Conservation (phyloP, 92 coral and sea anemone species). For the Zoanthus solanderi region DNA sequence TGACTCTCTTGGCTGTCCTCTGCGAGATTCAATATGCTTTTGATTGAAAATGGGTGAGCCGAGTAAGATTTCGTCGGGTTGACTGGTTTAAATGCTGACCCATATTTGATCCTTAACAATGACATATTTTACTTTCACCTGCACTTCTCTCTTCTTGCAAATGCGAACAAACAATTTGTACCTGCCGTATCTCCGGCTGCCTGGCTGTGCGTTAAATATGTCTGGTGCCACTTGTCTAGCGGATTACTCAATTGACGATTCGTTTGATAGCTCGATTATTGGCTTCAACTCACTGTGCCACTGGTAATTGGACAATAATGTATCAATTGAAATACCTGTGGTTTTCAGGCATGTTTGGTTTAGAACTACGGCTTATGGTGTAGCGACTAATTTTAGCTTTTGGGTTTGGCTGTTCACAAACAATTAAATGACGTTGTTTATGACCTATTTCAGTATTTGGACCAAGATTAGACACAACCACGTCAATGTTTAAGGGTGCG, state of each 20-base stretch:
- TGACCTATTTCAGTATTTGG: not conserved
- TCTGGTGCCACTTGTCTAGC: constrained; percentile 46
- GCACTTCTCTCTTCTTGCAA: not conserved
- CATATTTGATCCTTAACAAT: constrained; percentile 44
- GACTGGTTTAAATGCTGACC: constrained; percentile 45
- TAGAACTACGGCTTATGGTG: not conserved
- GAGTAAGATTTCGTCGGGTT: constrained; percentile 34
- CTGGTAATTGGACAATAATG: constrained; percentile 22
- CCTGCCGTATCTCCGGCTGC: constrained; percentile 37
- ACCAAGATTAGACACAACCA: not conserved
- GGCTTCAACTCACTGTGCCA: not conserved
- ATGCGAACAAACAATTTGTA: not conserved
- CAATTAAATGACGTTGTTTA: constrained; percentile 4
- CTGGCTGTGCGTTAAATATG: constrained; percentile 50
- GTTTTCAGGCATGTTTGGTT: constrained; percentile 43
- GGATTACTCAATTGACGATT: constrained; percentile 43
- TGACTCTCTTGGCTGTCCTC: constrained; percentile 19
- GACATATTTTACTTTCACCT: constrained; percentile 9
- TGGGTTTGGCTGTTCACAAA: not conserved
- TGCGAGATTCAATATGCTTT: constrained; percentile 32
- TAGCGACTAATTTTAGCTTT: not conserved
- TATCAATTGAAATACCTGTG: constrained; percentile 47
- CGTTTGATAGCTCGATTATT: constrained; percentile 49
- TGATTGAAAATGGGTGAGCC: constrained; percentile 46
- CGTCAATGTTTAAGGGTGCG: constrained; percentile 21